Base-by-base conservation (phyloP, 2,888 invertebrate species). In the Anthophora plumipes region DNA sequence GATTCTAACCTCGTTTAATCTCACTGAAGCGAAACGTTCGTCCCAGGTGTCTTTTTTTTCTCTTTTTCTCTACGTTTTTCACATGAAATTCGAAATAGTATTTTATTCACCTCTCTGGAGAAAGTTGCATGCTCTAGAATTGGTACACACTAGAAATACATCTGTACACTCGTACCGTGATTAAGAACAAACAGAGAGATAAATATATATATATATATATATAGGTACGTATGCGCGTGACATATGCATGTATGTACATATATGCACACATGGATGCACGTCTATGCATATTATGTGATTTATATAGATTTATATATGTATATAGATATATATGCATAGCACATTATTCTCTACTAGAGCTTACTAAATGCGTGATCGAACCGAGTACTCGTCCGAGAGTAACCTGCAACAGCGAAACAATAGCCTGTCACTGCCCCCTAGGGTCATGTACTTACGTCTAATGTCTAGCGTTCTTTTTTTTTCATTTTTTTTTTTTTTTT, bases 321-420 rank as follows among this genome's bases (percentile, higher is more conserved):
- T 89, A 89, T 69, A 66, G 71, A 75, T 77, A 83, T 77, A 83
- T 90, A 90, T 90, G 91, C 90, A 91, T 89, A 92, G 91, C 88
- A 91, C 89, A 92, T 89, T 89, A 89, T 90, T 91, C 89, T 92
- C 91, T 92, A 91, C 89, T 86, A 91, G 90, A 92, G 92, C 93
- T 93, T 93, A 93, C 93, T 92, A 93, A 93, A 93, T 93, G 91
- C 93, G 93, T 92, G 93, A 91, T 92, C 92, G 92, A 91, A 92
- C 91, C 92, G 92, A 93, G 93, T 93, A 93, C 92, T 92, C 92
- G 92, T 93, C 92, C 92, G 92, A 90, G 91, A 92, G 92, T 92
- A 92, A 92, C 93, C 93, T 93, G 93, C 92, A 93, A 93, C 93
- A 93, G 90, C 92, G 90, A 93, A 92, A 93, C 88, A 92, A 93